Conservation (phyloP, 1,140 invertebrate genomes). For the Drosophila nasuta region DNA sequence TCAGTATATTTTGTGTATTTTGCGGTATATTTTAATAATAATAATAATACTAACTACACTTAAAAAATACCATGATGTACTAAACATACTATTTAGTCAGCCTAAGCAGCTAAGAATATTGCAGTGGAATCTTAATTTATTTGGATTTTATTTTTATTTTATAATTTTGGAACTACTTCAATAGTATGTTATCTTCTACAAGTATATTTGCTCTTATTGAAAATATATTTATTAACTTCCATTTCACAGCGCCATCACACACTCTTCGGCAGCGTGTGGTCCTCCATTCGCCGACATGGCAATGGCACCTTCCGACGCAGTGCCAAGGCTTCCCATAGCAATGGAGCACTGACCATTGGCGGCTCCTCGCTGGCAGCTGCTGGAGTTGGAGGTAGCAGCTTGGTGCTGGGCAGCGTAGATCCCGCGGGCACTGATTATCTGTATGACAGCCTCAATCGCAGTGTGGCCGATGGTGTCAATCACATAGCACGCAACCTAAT, state of each 20-base stretch:
- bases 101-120: too few species aligned
- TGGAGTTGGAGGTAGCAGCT: conserved; percentile 64
- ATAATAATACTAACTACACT: too few species aligned
- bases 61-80: too few species aligned
- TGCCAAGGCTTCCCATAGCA: conserved; percentile 69
- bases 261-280: conserved; percentile 97
- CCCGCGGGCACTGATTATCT: conserved; percentile 76
- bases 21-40: too few species aligned
- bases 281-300: conserved; percentile 91
- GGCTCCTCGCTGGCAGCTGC: conserved; percentile 41
- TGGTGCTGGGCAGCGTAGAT: conserved; percentile 59
- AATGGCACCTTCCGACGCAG: conserved; percentile 77
- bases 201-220: too few species aligned
- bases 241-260: conserved; percentile 95
- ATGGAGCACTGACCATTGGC: conserved; percentile 65
- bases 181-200: too few species aligned
- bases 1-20: too few species aligned
- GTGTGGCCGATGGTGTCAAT: conserved; percentile 87
- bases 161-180: too few species aligned
- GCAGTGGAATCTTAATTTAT: too few species aligned
- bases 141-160: too few species aligned
- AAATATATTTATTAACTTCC: neutral
- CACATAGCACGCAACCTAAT: conserved; percentile 86
- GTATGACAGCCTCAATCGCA: conserved; percentile 88
- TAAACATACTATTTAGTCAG: too few species aligned